A percentile compares a stretch with the other conserved stretches of the same genome.
phyloP scores from a whole-genome alignment of 2,113 vertebrate species.

The Todiramphus chloris region DNA sequence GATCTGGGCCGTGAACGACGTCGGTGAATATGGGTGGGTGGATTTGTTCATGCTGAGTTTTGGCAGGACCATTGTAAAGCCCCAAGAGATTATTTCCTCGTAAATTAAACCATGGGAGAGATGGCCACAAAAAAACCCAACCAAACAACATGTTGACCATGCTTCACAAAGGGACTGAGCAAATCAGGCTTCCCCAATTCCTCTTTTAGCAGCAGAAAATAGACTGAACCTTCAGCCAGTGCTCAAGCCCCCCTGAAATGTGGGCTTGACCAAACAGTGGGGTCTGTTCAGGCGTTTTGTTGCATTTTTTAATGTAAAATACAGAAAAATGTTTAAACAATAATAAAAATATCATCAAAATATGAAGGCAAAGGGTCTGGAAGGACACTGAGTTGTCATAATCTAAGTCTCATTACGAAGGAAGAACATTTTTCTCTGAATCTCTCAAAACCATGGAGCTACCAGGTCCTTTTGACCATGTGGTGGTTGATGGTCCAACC shows the following conservation, averaged over 20 bases:
- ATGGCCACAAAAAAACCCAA: fast-evolving
- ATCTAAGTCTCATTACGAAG: not conserved
- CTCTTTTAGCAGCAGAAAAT: not conserved
- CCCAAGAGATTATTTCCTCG: not conserved
- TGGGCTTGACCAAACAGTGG: not conserved
- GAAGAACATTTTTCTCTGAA: not conserved
- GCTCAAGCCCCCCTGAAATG: not conserved
- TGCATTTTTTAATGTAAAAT: not conserved
- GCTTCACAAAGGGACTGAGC: not conserved
- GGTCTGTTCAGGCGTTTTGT: not conserved
- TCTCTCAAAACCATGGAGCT: not conserved
- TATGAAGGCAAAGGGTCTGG: fast-evolving
- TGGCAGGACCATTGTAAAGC: not conserved
- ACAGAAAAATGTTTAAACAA: not conserved
- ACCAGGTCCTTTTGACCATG: not conserved
- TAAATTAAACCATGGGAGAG: not conserved
- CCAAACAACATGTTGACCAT: not conserved
- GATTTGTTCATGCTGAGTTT: not conserved
- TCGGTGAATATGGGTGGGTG: not conserved
- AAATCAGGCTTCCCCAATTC: not conserved
- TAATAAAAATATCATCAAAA: not conserved
- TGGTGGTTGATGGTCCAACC: not conserved
- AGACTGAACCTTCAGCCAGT: not conserved
- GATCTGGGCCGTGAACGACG: not conserved
- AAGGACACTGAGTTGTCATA: not conserved